Base-by-base conservation (phyloP, 2,888 invertebrate genomes). In the Altica lythri region DNA sequence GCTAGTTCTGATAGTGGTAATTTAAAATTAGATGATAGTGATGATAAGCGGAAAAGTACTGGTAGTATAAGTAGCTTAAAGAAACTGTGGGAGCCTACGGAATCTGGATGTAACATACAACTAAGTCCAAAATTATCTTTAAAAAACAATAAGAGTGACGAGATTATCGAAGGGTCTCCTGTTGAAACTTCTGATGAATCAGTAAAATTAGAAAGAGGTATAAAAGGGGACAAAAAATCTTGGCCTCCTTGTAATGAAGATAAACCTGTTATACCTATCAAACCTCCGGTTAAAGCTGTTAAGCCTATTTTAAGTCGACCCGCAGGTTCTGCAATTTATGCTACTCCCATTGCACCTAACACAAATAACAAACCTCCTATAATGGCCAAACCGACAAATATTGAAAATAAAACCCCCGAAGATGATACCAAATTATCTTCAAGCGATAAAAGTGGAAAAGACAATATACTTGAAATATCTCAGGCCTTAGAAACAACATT, bases 21-120 rank as follows among this genome's bases (percentile, higher is more conserved):
- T 60, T 58, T 74, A 42, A 75, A 75, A 64, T 69, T 74, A 19
- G 85, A 82, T 5, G 89, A 89, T 44, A 85, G 84, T 10, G 90
- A 92, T 45, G 91, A 92, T 72, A 94, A 93, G 74, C 82, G 94
- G 9, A 88, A 91, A 63, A 93, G 93, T 75, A 93, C 93, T 42
- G 94, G 94, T 58, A 92, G 92, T 78, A 95, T 95, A 70, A 92
- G 88, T 74, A 94, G 92, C 75, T 80, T 95, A 68, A 94, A 94
- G 75, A 92, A 92, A 75, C 79, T 95, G 59, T 95, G 95, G 95
- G 95, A 95, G 77, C 88, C 87, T 62, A 67, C 70, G 38, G 78
- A 78, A 60, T 65, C 62, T 40, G 74, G 72, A 30, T 76, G 77
- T 18, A 81, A 80, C 59, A 79, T 83, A 40, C 83, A 86, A 54